Base-by-base conservation (phyloP, 2,888 invertebrate genomes). In the Panorpa germanica region DNA sequence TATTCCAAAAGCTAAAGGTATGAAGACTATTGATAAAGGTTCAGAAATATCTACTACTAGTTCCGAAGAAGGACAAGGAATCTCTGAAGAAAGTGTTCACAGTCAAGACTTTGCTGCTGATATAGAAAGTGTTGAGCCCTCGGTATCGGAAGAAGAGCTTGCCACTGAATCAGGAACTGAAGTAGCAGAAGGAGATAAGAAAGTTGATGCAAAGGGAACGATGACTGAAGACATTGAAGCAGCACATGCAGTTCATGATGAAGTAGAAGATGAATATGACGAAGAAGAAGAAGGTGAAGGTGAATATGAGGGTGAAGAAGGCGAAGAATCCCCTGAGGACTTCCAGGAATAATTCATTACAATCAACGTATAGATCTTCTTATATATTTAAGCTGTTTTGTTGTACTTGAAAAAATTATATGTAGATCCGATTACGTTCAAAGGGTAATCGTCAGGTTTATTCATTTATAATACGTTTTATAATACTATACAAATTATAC, bases 21-120 rank as follows among this genome's bases (percentile, higher is more conserved):
- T 54, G 34, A 59, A 49, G 37, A 56, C 57, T 10, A 49, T 59
- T 32, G 46, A 59, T 43, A 54, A 50, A 41, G 58, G 57, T 34
- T 43, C 58, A 18, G 50, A 47, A 4, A 47, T 48, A 21, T 54
- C 57, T 3, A n/a, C n/a, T n/a, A n/a, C n/a, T n/a, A n/a, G n/a
- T n/a, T n/a, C n/a, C n/a, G n/a, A n/a, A n/a, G n/a, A n/a, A n/a
- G n/a, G n/a, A n/a, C n/a, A n/a, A n/a, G n/a, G n/a, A n/a, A n/a
- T n/a, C n/a, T n/a, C n/a, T n/a, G n/a, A n/a, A n/a, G n/a, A n/a
- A n/a, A n/a, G n/a, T n/a, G n/a, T n/a, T n/a, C n/a, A 13, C 37
- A 48, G 26, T 41, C 47, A 1, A 35, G 28, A 17, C 39, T 47
- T 7, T 8, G 7, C 11, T 9, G 9, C 7, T n/a, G 29, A 19